Evolutionary conservation across 2,797 vertebrate species (phyloP), one percentile per base, ranked within the genome.

Genomic region (Typhlichthys subterraneus): DNA sequence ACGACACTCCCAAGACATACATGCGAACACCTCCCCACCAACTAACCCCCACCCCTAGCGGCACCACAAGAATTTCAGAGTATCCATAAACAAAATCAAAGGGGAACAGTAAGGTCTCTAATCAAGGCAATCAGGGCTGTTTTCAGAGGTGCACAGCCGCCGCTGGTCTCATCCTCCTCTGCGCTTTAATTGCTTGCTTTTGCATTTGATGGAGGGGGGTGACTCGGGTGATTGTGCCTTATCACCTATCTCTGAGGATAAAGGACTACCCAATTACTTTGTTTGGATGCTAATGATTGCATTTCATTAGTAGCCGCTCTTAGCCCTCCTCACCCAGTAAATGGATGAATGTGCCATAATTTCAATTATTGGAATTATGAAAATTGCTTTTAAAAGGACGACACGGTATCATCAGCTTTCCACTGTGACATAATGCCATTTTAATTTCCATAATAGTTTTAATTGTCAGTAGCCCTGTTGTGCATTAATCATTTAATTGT

Each of bases 261-360:
- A 96, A 97, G 96, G 95, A 95, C 96, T 95, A 96, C 93, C 96
- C 97, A 98, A 98, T 98, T 98, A 98, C 95, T 97, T 97, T 98
- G 97, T 98, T 98, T 98, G 96, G 96, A 97, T 98, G 96, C 96
- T 97, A 98, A 98, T 98, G 96, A 98, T 97, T 97, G 95, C 95
- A 95, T 97, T 98, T 98, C 96, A 98, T 98, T 98, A 97, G 96
- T 96, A 92, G 95, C 93, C 95, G 92, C 95, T 96, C 96, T 98
- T 93, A 96, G 96, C 95, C 94, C 95, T 95, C 95, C 96, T 98
- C 97, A 96, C 96, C 95, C 95, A 91, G 86, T 91, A 97, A 97
- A 98, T 95, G 95, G 94, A 97, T 98, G 96, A 98, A 98, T 98
- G 96, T 98, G 97, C 94, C 91, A 93, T 98, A 97, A 98, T 98